phyloP scores from a whole-genome alignment of 2,888 invertebrate genomes.

The Tiphia femorata region DNA sequence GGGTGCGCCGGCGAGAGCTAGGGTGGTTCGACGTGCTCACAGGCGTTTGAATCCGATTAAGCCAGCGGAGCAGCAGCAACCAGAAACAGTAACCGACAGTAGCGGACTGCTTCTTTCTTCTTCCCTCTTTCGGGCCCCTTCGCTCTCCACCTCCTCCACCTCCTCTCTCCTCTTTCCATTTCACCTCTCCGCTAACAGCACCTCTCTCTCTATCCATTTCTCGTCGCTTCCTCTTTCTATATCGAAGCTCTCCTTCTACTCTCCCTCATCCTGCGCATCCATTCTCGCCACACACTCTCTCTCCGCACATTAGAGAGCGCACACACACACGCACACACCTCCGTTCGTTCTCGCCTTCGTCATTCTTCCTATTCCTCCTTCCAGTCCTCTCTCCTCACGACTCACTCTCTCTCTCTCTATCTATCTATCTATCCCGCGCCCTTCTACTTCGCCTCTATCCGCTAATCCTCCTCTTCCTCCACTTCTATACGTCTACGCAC shows the following conservation, averaged over 20 bases:
- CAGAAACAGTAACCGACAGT: slow-evolving; percentile 28
- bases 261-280: too few relatives aligned
- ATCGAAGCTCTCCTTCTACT: too few relatives aligned
- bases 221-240: not conserved
- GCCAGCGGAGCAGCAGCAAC: slow-evolving; percentile 44
- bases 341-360: not conserved
- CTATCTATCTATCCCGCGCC: not conserved
- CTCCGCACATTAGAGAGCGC: too few relatives aligned
- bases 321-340: not conserved
- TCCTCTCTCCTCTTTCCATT: not conserved
- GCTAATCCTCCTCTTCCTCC: not conserved
- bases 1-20: too few relatives aligned
- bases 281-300: too few relatives aligned
- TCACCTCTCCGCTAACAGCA: not conserved
- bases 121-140: not conserved
- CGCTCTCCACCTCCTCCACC: not conserved
- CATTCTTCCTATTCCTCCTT: not conserved
- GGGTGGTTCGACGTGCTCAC: slow-evolving; percentile 35
- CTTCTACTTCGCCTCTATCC: not conserved
- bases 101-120: slow-evolving; percentile 19
- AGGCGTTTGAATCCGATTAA: slow-evolving; percentile 59
- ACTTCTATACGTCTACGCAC: not conserved
- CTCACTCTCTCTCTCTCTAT: not conserved
- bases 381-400: not conserved
- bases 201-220: not conserved